Base-by-base conservation (phyloP, 2,888 invertebrate genomes). In the Endomychus coccineus region DNA sequence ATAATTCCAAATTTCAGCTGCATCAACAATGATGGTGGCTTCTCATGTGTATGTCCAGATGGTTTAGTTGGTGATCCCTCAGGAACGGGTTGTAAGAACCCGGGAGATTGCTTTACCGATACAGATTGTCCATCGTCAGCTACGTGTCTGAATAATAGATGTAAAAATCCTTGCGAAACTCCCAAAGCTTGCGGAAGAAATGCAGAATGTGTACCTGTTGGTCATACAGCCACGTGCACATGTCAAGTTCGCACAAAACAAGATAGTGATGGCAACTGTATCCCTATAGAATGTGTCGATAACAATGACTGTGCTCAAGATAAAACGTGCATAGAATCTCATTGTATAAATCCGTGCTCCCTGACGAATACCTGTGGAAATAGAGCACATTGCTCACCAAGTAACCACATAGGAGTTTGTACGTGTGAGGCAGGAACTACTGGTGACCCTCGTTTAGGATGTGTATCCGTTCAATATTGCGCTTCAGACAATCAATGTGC, bases 361-460 rank as follows among this genome's bases (percentile, higher is more conserved):
- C 68, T 88, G 41, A 73, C 81, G 1, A 85, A 88, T 45, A 84
- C 86, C 1, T 91, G 91, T 52, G 91, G 91, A 0, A 74, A 77
- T 43, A 81, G 83, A 56, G 83, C 89, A 1, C 74, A 78, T 38
- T 91, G 91, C 56, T 66, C 74, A 2, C 74, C 86, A 0, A 71
- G 73, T 45, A 85, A 85, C 61, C 90, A 91, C 54, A 76, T 83
- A 29, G 85, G 85, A 1, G 71, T 84, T 21, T 92, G 92, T 57
- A 74, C 78, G n/a, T 92, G 92, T 59, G 73, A 80, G 50, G 73
- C 85, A 14, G 90, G 90, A 27, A 83, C 77, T 45, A 88, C 88
- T 1, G 90, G 90, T 15, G 86, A 90, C 65, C 85, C 91, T 7
- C 80, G 83, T 41, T 71, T 88, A 42, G 90, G 90, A 9, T 91